phyloP scores from a whole-genome alignment of 2,797 vertebrate genomes.

The Scleropages formosus region DNA sequence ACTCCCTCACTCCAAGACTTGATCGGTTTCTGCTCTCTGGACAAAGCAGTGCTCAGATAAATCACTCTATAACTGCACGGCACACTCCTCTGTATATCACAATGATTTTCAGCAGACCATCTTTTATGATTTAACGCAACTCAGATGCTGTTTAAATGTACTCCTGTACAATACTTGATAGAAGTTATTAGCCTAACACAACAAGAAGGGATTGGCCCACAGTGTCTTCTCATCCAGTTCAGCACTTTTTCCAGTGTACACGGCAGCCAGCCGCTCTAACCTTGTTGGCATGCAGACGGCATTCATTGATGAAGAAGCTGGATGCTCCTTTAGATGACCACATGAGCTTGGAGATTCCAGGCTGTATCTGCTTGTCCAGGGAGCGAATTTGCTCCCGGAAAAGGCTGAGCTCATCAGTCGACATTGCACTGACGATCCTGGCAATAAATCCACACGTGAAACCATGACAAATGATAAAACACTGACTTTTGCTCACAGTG shows the following conservation, averaged over 20 bases:
- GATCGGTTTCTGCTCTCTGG: no score
- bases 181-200: no score
- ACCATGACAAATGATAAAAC: no score
- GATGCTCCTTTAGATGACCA: constrained; percentile 77
- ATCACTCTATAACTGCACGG: no score
- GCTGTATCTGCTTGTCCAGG: constrained; percentile 79
- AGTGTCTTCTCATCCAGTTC: not conserved
- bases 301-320: constrained; percentile 72
- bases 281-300: constrained; percentile 78
- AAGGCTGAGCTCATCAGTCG: constrained; percentile 70
- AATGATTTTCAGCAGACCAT: no score
- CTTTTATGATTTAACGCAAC: no score
- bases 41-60: no score
- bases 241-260: not conserved
- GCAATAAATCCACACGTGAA: not conserved
- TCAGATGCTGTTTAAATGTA: no score
- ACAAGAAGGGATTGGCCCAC: not conserved
- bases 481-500: no score
- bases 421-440: constrained; percentile 76
- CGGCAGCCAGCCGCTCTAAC: constrained; percentile 52
- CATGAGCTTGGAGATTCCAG: constrained; percentile 74
- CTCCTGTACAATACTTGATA: no score
- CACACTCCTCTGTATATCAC: no score
- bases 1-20: no score
- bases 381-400: constrained; percentile 74